Evolutionary conservation across 1,140 invertebrate species (phyloP).

Genomic region (Ladona fulva): DNA sequence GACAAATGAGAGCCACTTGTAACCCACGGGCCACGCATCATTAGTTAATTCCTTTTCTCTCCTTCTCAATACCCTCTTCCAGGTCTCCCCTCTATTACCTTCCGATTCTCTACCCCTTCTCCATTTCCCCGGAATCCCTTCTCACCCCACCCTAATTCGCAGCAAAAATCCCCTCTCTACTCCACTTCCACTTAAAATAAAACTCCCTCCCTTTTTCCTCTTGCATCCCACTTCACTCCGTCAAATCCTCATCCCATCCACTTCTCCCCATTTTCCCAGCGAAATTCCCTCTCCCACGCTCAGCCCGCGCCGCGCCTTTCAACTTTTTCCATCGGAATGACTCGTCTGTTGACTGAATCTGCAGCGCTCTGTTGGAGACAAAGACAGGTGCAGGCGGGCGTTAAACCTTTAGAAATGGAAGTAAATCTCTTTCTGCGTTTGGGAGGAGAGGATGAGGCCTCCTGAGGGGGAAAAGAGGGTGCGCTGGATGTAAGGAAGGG

Average conservation of each 20-base stretch:
- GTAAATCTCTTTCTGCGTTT: background rate
- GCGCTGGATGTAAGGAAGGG: background rate
- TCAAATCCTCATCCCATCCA: background rate
- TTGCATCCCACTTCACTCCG: background rate
- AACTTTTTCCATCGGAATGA: constrained; percentile 2
- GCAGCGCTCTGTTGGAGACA: background rate
- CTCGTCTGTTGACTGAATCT: background rate
- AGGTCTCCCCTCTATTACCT: too few species aligned
- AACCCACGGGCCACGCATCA: too few species aligned
- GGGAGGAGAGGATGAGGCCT: background rate
- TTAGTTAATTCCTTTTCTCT: too few species aligned
- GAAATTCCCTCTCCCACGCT: background rate
- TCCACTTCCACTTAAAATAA: background rate
- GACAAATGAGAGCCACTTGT: too few species aligned
- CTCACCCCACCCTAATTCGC: too few species aligned
- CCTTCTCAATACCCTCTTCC: too few species aligned
- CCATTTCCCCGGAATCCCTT: too few species aligned
- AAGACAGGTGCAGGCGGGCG: background rate
- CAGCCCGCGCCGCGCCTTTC: background rate
- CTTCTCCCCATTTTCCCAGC: background rate
- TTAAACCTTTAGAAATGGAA: constrained; percentile 6
- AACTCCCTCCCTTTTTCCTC: background rate
- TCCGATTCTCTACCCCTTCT: too few species aligned
- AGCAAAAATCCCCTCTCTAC: too few species aligned
- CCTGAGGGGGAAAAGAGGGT: background rate